A percentile compares a stretch with the other conserved stretches of the same genome.
Conservation (phyloP, 1,140 invertebrate genomes). For the Meloidogyne exigua region DNA sequence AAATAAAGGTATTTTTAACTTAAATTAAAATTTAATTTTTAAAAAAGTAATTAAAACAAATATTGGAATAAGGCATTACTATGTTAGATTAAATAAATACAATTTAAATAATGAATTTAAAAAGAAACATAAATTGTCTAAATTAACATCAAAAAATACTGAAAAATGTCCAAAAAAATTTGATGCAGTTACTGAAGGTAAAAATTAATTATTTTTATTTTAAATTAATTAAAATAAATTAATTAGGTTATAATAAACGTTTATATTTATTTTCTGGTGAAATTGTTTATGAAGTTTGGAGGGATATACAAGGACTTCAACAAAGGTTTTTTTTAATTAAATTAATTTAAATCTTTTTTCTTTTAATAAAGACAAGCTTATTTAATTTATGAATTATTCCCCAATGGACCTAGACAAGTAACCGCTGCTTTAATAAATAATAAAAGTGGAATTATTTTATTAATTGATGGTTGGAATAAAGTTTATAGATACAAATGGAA, state of each 20-base stretch:
- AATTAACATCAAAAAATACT: conserved; percentile 7
- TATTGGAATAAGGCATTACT: no score
- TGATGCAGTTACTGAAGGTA: conserved; percentile 47
- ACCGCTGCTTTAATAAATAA: conserved; percentile 45
- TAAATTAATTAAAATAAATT: neutral
- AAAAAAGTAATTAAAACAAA: no score
- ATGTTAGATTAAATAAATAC: neutral
- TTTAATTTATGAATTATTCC: conserved; percentile 35
- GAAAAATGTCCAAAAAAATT: conserved; percentile 37
- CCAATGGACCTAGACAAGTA: conserved; percentile 36
- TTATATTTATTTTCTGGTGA: conserved; percentile 43
- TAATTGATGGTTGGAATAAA: conserved; percentile 31
- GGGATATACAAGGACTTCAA: conserved; percentile 36
- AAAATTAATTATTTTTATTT: neutral
- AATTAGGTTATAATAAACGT: conserved; percentile 41
- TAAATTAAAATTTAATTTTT: no score
- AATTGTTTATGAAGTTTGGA: conserved; percentile 43
- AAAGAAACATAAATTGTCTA: neutral
- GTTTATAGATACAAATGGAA: conserved; percentile 44
- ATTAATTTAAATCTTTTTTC: neutral
- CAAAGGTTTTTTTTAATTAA: conserved; percentile 20
- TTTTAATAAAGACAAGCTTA: conserved; percentile 18
- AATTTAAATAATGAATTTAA: neutral
- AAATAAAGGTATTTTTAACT: no score
- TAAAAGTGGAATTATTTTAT: conserved; percentile 34